Base-by-base conservation (phyloP, 2,113 vertebrate species). In the Collichthys lucidus region DNA sequence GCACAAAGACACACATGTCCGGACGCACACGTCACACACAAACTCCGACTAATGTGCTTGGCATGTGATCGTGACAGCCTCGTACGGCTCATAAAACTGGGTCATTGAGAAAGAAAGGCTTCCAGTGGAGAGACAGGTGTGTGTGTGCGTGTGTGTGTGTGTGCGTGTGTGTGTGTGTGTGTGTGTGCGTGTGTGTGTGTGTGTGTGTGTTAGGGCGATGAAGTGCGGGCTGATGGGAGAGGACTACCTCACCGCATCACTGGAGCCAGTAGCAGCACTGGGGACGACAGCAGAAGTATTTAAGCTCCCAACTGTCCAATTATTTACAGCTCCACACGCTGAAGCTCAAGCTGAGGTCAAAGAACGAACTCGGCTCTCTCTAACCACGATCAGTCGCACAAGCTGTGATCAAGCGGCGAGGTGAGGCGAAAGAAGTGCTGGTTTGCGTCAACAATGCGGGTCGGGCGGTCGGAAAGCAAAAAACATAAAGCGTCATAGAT, bases 291-390 rank as follows among this genome's bases (percentile, higher is more conserved):
- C 69, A 75, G 73, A 49, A 67, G 63, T 31, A 71, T 76, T 57
- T 75, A 81, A 83, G 74, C 65, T 84, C 84, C 80, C 73, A 22
- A 26, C 47, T 72, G 74, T 81, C 85, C 77, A 86, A 73, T 91
- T 90, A 89, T 88, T 88, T 84, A 81, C 80, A 66, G 71, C 40
- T 71, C 42, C 29, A 47, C 74, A 72, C 60, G 67, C 63, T 40
- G 76, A 14, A 47, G 42, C 70, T 79, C 67, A 26, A 66, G 72
- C 65, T 59, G 50, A 71, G 49, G 80, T 82, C 69, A 80, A 55
- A 71, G n/a, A 72, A 74, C 50, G 26, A 71, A 26, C 63, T 56
- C 3, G 16, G 57, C 60, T 61, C 26, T 61, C 26, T 75, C 69
- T 22, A 47, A 52, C 6, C n/a, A 20, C 15, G 19, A 83, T 69